Percentiles rank a stretch among this genome's conserved stretches.
Evolutionary conservation across 2,113 vertebrate species (phyloP).

Genomic region (Phyllostomus discolor): DNA sequence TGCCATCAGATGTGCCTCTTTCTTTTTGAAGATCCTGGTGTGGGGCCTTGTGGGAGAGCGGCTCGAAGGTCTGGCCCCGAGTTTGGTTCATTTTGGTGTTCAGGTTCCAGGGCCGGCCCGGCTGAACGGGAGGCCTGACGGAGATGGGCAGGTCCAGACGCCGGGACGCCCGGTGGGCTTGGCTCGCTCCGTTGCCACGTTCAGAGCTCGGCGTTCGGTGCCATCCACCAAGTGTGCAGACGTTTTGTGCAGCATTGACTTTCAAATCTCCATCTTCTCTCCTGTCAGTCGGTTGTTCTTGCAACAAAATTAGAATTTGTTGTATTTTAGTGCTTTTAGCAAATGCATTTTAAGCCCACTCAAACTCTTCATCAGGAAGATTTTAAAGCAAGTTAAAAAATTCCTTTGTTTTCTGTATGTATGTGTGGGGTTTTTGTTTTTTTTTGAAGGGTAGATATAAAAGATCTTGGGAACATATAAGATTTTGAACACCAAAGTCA

Average conservation of each 20-base stretch:
- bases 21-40: slow-evolving; percentile 43
- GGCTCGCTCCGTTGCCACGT: slow-evolving; percentile 33
- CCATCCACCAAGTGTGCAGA: slow-evolving; percentile 53
- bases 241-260: slow-evolving; percentile 56
- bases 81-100: slow-evolving; percentile 7
- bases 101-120: slow-evolving; percentile 20
- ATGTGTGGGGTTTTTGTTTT: not conserved
- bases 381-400: slow-evolving; percentile 52
- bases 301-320: slow-evolving; percentile 55
- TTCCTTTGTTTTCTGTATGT: not conserved
- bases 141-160: not conserved
- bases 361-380: slow-evolving; percentile 61
- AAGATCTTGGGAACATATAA: slow-evolving; percentile 18
- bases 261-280: slow-evolving; percentile 51
- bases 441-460: slow-evolving; percentile 7
- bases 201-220: slow-evolving; percentile 36
- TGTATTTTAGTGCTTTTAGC: slow-evolving; percentile 67
- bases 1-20: not conserved
- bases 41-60: not conserved
- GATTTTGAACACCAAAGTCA: slow-evolving; percentile 11
- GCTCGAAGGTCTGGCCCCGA: slow-evolving; percentile 13
- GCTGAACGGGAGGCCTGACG: not conserved
- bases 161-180: not conserved
- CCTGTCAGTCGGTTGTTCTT: slow-evolving; percentile 60
- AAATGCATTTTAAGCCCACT: slow-evolving; percentile 68